These are phyloP conservation scores for Cebuella pygmaea DNA, from an alignment of 2,797 vertebrate species.

Conservation along the genomic window DNA sequence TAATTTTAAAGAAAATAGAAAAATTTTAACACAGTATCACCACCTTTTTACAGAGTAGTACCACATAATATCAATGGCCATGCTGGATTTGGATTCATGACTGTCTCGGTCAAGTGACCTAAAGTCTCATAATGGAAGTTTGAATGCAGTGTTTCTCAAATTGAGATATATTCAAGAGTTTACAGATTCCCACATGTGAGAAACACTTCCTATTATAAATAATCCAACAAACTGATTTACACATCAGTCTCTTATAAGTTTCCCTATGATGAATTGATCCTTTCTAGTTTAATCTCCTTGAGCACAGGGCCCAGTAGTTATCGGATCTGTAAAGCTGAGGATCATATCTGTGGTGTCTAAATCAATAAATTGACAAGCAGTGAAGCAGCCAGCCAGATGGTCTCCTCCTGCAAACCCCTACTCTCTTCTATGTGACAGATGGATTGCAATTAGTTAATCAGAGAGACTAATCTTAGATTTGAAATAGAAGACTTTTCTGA, in stretches of 20 bases:
- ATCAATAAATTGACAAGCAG: neutral
- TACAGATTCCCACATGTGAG: neutral
- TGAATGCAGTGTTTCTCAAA: slow-evolving; percentile 47
- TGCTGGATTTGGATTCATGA: neutral
- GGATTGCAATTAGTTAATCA: neutral
- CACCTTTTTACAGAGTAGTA: neutral
- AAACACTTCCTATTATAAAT: slow-evolving; percentile 24
- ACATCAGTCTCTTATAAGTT: neutral
- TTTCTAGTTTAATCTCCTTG: neutral
- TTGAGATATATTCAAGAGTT: neutral
- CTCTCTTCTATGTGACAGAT: neutral
- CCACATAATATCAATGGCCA: neutral
- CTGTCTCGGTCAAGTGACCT: neutral
- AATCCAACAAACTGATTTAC: neutral
- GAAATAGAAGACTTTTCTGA: slow-evolving; percentile 30
- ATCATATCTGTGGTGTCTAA: neutral
- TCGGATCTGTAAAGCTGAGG: neutral
- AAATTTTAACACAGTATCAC: neutral
- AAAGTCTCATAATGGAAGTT: neutral
- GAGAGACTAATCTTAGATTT: slow-evolving; percentile 13
- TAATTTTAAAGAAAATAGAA: slow-evolving; percentile 23
- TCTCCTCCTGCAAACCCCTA: neutral
- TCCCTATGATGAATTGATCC: neutral
- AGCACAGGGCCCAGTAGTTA: neutral
- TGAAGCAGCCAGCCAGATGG: neutral